These are phyloP conservation scores for Plemyria rubiginata DNA, from an alignment of 2,888 invertebrate genomes.

Conservation along the genomic window DNA sequence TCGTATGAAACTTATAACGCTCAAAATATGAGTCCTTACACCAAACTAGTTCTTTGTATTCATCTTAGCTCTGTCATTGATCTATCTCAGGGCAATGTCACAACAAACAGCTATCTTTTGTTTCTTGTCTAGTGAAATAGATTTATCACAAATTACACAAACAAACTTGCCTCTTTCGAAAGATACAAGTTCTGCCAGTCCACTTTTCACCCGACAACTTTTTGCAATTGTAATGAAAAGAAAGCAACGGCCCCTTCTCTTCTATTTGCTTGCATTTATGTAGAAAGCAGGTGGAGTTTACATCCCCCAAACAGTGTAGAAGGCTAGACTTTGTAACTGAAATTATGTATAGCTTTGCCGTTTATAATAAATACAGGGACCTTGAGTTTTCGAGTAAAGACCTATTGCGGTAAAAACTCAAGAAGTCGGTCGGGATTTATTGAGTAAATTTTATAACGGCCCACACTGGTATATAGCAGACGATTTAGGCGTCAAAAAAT, in stretches of 20 bases:
- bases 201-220: constrained; percentile 36
- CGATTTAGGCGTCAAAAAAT: too few species aligned
- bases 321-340: background rate
- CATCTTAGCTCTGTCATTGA: background rate
- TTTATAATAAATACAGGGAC: too few species aligned
- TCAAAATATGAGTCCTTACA: background rate
- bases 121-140: constrained; percentile 1
- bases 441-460: too few species aligned
- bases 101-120: background rate
- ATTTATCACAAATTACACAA: constrained; percentile 21
- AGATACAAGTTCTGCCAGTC: constrained; percentile 23
- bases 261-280: constrained; percentile 31
- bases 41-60: background rate
- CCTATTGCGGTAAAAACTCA: too few species aligned
- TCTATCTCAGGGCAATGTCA: background rate
- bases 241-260: constrained; percentile 55
- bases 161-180: constrained; percentile 25
- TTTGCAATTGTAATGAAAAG: constrained; percentile 54
- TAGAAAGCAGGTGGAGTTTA: constrained; percentile 10
- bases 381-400: too few species aligned
- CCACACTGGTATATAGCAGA: too few species aligned
- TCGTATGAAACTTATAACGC: too few species aligned
- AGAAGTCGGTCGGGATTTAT: too few species aligned
- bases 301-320: background rate
- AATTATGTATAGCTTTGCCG: too few species aligned